A percentile compares a stretch with the other conserved stretches of the same genome.
Evolutionary conservation across 1,140 invertebrate genomes (phyloP).

Genomic region (Zaprionus vittiger): DNA sequence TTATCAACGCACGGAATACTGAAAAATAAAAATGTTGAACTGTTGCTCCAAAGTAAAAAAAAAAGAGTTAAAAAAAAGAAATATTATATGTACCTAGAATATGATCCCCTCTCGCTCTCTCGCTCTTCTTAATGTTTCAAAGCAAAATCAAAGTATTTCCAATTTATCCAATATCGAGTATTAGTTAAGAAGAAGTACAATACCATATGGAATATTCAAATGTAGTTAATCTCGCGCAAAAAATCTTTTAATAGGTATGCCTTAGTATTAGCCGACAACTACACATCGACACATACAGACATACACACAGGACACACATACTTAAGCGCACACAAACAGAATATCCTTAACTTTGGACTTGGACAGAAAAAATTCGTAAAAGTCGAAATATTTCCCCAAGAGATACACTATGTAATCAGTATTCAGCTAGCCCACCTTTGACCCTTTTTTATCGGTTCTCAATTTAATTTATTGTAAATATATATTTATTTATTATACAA

Average conservation of each 20-base stretch:
- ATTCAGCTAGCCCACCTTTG: constrained; percentile 9
- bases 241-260: constrained; percentile 84
- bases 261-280: constrained; percentile 45
- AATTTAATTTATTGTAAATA: constrained; percentile 43
- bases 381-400: not conserved
- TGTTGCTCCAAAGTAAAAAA: constrained; percentile 76
- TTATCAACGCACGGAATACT: constrained; percentile 21
- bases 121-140: constrained; percentile 54
- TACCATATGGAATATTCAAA: constrained; percentile 57
- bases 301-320: constrained; percentile 31
- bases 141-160: constrained; percentile 30
- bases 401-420: not conserved
- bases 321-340: not conserved
- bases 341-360: constrained; percentile 1
- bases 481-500: constrained; percentile 29
- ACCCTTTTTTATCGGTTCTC: constrained; percentile 15
- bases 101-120: constrained; percentile 60
- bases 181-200: constrained; percentile 31
- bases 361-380: not conserved
- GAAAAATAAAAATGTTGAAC: constrained; percentile 67
- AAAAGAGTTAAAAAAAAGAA: constrained; percentile 23
- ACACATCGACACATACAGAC: constrained; percentile 34
- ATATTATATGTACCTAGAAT: constrained; percentile 30
- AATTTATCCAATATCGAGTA: constrained; percentile 35
- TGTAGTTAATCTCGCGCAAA: constrained; percentile 73